A percentile compares a stretch with the other conserved stretches of the same genome.
phyloP scores from a whole-genome alignment of 2,113 vertebrate species.

The Tricholaema leucomelas region DNA sequence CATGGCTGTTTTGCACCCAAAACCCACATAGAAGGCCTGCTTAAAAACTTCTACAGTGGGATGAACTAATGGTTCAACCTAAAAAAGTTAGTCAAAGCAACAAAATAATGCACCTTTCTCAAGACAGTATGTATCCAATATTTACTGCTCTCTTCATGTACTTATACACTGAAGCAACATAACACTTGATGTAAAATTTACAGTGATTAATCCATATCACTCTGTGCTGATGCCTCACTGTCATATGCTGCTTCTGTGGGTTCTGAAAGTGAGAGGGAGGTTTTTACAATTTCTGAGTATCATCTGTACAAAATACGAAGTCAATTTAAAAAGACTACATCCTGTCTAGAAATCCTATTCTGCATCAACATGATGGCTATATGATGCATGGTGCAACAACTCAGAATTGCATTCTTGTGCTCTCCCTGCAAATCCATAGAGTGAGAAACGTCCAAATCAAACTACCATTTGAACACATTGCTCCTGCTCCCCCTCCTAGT shows the following conservation, averaged over 20 bases:
- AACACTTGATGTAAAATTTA: background rate
- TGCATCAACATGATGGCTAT: background rate
- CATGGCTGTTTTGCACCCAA: background rate
- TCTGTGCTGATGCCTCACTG: background rate
- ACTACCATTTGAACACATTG: background rate
- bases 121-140: background rate
- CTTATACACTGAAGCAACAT: background rate
- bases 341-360: background rate
- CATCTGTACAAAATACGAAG: background rate
- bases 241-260: background rate
- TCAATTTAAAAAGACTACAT: background rate
- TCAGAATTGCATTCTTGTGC: background rate
- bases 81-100: background rate
- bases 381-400: background rate
- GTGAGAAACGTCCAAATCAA: background rate
- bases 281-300: background rate
- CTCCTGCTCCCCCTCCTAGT: background rate
- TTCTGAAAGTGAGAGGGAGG: background rate
- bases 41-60: background rate
- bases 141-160: background rate
- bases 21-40: background rate
- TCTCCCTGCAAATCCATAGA: background rate
- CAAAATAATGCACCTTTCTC: background rate
- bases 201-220: background rate
- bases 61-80: background rate